Base-by-base conservation (phyloP, 1,140 invertebrate species). In the Tachypleus tridentatus region DNA sequence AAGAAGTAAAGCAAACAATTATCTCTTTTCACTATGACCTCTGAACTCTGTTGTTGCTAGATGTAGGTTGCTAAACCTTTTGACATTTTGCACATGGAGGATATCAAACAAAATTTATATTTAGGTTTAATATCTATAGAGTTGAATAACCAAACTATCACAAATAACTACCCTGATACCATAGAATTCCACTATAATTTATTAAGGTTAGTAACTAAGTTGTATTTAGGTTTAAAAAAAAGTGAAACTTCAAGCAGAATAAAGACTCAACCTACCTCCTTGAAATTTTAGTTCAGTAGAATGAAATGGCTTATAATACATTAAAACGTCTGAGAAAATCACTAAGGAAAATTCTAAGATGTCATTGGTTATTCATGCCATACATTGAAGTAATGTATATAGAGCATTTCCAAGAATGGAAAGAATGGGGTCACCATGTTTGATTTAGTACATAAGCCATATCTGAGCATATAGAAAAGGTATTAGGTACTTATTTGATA, bases 181-280 rank as follows among this genome's bases (percentile, higher is more conserved):
- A 58, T 47, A 29, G 7, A 47, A 58, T 29, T 58, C 47, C 47
- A 58, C 47, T 11, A 10, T 58, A 6, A 10, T 48, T 49, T 60
- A 53, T 67, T 64, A 60, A 67, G 64, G 49, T n/a, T 63, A 51
- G 62, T 57, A 51, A 80, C 82, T 83, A 75, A 82, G 73, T 65
- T 66, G 68, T 50, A 10, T 61, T 3, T 61, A 65, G 29, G 29
- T 29, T 29, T 29, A 66, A 66, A 56, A 49, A 9, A 47, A 49
- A 9, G 58, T 48, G 51, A 11, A 67, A 51, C 48, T 4, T 29
- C 51, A 9, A 11, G 50, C 4, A 11, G 8, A 58, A 61, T 54
- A 50, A 29, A 3, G 10, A 11, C n/a, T 61, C 4, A 62, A 4
- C 59, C 48, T 54, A 5, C 4, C 29, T 51, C 57, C 51, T 4